Percentiles rank a stretch among this genome's conserved stretches.
These are phyloP conservation scores for Zaprionus bogoriensis DNA, from an alignment of 2,888 invertebrate genomes.

Conservation along the genomic window DNA sequence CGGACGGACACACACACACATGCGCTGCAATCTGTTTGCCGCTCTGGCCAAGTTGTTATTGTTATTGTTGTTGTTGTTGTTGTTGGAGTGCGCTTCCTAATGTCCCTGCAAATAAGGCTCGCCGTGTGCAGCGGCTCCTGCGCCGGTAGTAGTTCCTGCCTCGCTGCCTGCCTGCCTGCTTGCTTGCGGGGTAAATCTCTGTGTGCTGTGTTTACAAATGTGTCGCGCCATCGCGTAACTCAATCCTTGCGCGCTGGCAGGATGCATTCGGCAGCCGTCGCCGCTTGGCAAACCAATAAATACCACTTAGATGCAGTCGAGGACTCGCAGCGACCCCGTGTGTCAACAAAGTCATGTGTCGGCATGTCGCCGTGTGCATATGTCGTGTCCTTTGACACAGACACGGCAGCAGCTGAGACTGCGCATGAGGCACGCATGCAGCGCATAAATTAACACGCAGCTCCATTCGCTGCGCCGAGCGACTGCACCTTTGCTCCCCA, in stretches of 20 bases:
- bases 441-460: conserved; percentile 62
- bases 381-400: conserved; percentile 70
- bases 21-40: conserved; percentile 34
- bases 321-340: conserved; percentile 46
- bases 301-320: conserved; percentile 66
- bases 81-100: conserved; percentile 30
- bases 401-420: conserved; percentile 63
- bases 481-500: conserved; percentile 75
- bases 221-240: conserved; percentile 74
- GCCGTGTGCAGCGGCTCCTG: conserved; percentile 59
- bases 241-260: conserved; percentile 73
- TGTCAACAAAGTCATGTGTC: conserved; percentile 79
- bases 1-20: conserved; percentile 29
- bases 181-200: conserved; percentile 59
- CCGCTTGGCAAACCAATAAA: conserved; percentile 76
- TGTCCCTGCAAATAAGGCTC: conserved; percentile 69
- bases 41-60: conserved; percentile 31
- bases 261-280: conserved; percentile 67
- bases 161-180: too few species aligned
- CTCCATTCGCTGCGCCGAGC: conserved; percentile 35
- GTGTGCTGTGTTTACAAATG: conserved; percentile 74
- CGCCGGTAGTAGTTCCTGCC: conserved; percentile 57
- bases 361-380: conserved; percentile 70
- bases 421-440: conserved; percentile 61
- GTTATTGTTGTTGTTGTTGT: conserved; percentile 20